These are phyloP conservation scores for Linnaemya tessellans DNA, from an alignment of 2,888 invertebrate species.

Conservation along the genomic window DNA sequence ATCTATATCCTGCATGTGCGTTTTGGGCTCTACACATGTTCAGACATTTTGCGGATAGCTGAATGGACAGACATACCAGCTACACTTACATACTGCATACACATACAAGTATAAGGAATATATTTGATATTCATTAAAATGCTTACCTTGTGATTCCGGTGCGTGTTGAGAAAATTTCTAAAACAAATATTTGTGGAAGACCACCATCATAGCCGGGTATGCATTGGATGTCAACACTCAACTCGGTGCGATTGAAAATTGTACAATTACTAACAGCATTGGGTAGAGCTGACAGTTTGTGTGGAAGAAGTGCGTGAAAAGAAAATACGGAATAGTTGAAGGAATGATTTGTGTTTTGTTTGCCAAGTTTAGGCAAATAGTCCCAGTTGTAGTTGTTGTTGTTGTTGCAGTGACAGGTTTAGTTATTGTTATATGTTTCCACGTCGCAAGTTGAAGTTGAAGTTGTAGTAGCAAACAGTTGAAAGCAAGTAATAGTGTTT, in stretches of 20 bases:
- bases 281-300: conserved; percentile 87
- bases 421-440: conserved; percentile 33
- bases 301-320: conserved; percentile 38
- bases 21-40: background rate
- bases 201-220: conserved; percentile 94
- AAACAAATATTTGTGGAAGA: conserved; percentile 92
- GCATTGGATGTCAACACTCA: conserved; percentile 92
- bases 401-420: conserved; percentile 10
- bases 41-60: conserved; percentile 14
- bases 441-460: conserved; percentile 17
- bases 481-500: conserved; percentile 44
- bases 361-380: conserved; percentile 15
- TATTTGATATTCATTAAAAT: conserved; percentile 76
- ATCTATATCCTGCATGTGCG: background rate
- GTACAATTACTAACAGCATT: conserved; percentile 93
- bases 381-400: conserved; percentile 22
- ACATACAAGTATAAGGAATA: conserved; percentile 7
- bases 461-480: conserved; percentile 31
- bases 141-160: conserved; percentile 83
- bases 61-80: background rate
- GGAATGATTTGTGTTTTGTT: conserved; percentile 56
- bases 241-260: conserved; percentile 92
- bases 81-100: too few relatives aligned
- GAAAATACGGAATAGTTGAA: conserved; percentile 22
- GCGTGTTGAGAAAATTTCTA: conserved; percentile 88